Conservation (phyloP, 2,797 vertebrate species). For the Eleutherodactylus coqui region DNA sequence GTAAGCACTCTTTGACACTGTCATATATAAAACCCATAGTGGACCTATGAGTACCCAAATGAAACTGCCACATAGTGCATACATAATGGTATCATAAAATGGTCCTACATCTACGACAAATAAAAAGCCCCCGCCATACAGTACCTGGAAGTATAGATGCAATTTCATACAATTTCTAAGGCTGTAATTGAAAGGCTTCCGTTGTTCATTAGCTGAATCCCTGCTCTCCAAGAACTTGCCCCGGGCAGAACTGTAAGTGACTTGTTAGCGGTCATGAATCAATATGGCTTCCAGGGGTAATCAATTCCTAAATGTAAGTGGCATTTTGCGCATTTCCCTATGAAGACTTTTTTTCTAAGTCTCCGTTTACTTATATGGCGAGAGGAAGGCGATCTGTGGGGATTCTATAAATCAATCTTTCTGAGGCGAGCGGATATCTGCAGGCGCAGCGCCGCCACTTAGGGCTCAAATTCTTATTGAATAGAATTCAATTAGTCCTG, state of each 20-base stretch:
- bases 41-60: not conserved
- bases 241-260: conserved; percentile 59
- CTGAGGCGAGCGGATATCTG: conserved; percentile 62
- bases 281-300: conserved; percentile 61
- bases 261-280: conserved; percentile 64
- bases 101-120: not conserved
- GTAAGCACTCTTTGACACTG: too few species aligned
- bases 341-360: conserved; percentile 67
- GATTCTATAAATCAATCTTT: conserved; percentile 65
- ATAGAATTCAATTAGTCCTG: conserved; percentile 62
- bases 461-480: conserved; percentile 49
- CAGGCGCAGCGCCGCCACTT: conserved; percentile 49
- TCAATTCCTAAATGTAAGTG: conserved; percentile 64
- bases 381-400: conserved; percentile 62
- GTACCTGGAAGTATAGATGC: not conserved
- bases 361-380: conserved; percentile 60
- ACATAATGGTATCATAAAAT: not conserved
- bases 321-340: conserved; percentile 57
- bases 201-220: conserved; percentile 26
- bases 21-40: not conserved
- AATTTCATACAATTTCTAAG: not conserved
- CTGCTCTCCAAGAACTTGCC: not conserved
- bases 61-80: not conserved
- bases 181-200: conserved; percentile 3
- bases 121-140: not conserved